A percentile compares a stretch with the other conserved stretches of the same genome.
Evolutionary conservation across 2,113 vertebrate species (phyloP).

Genomic region (Thermophis baileyi): DNA sequence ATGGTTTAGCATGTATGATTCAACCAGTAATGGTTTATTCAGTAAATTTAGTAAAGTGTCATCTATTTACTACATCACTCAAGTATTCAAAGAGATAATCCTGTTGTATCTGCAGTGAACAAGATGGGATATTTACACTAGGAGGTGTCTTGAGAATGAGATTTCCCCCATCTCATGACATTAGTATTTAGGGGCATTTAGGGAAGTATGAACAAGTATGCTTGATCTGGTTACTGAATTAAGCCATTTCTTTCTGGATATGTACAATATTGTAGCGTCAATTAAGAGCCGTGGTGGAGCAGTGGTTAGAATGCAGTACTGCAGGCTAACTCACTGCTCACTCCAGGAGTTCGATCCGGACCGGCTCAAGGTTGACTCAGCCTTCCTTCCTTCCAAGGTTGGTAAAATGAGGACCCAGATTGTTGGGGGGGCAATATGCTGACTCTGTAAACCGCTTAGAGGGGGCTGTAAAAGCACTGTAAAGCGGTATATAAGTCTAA

Average conservation of each 20-base stretch:
- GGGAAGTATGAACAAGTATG: neutral
- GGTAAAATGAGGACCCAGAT: too few species aligned
- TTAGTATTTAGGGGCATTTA: neutral
- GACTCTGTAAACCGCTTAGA: too few species aligned
- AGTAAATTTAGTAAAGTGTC: neutral
- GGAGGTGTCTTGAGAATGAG: neutral
- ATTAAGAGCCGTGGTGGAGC: neutral
- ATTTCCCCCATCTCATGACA: neutral
- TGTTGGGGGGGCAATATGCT: too few species aligned
- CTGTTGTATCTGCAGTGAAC: neutral
- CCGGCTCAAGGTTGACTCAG: too few species aligned
- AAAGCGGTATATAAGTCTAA: too few species aligned
- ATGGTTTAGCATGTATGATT: neutral
- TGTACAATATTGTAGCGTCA: neutral
- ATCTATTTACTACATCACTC: neutral
- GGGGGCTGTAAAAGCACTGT: too few species aligned
- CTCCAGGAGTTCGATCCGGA: too few species aligned
- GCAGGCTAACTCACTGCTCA: too few species aligned
- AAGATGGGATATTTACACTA: neutral
- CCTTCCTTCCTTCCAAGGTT: too few species aligned
- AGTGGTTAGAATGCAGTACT: too few species aligned
- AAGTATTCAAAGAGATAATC: neutral
- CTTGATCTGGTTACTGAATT: neutral
- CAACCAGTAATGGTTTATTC: neutral
- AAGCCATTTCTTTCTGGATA: neutral